Evolutionary conservation across 2,797 vertebrate species (phyloP), one percentile per base, ranked within the genome.

Genomic region (Chrosomus eos): DNA sequence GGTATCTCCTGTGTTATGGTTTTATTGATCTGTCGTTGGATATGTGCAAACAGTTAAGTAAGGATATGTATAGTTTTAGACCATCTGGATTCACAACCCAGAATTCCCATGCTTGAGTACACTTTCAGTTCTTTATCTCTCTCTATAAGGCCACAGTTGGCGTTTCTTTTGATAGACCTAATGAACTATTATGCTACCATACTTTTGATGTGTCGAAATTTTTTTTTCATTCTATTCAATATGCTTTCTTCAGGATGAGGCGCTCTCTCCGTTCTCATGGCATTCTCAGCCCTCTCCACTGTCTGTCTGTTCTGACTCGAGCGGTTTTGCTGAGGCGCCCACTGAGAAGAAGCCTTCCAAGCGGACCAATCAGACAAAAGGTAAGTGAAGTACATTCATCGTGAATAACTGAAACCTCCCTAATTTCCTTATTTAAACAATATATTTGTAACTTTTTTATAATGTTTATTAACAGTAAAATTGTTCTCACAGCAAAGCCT

Each of bases 231-330:
- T 53, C 5, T 68, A 19, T 68, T 40, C 70, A 75, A 51, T 89
- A 7, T 89, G 48, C 62, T 84, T 87, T 73, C 72, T 10, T 38
- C 90, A 99, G 98, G 97, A 97, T 88, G 97, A 97, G 81, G 96
- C 96, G 72, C 92, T 96, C 75, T 97, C 92, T 84, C 94, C 95
- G 87, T 87, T 96, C 83, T 96, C 92, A 67, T 92, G 94, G 89
- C 88, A 92, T 89, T 94, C 94, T 28, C 95, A 95, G 90, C 92
- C 90, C 89, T 97, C 97, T 88, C 97, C 97, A 0, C 58, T 95
- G 28, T 98, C 97, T 4, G 92, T 98, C 38, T 97, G 95, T 78
- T 94, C 96, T 3, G 97, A 97, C 76, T 94, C 95, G 71, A 96
- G 95, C 75, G 93, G 95, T 51, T 93, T 92, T 55, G 95, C 93